Conservation (phyloP, 2,888 invertebrate species). For the Drosophila diplacantha region DNA sequence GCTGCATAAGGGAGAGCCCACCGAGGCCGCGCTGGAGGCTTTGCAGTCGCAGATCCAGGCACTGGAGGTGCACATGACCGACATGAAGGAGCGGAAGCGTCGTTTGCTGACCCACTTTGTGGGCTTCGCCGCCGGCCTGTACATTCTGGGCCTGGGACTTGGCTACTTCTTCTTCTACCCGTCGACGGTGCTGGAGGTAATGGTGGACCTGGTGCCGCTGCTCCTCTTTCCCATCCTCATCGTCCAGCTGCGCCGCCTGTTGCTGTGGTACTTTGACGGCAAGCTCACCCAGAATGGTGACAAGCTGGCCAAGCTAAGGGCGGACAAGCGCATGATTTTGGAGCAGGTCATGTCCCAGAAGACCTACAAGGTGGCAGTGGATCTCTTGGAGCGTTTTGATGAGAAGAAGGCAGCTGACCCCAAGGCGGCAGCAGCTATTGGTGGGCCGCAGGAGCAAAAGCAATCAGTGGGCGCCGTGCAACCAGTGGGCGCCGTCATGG, state of each 20-base stretch:
- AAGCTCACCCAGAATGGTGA: conserved; percentile 87
- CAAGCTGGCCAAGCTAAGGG: conserved; percentile 84
- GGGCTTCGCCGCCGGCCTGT: conserved; percentile 83
- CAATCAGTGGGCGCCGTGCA: too few relatives aligned
- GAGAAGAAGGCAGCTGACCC: conserved; percentile 63
- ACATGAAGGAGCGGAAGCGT: conserved; percentile 89
- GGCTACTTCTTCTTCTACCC: conserved; percentile 91
- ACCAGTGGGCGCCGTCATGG: too few relatives aligned
- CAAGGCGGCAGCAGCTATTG: conserved; percentile 2
- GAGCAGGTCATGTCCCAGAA: conserved; percentile 98
- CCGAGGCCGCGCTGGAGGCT: conserved; percentile 81
- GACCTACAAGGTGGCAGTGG: conserved; percentile 87
- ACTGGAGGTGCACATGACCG: conserved; percentile 88
- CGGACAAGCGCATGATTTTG: conserved; percentile 91
- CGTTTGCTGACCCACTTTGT: conserved; percentile 88
- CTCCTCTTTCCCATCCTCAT: conserved; percentile 89
- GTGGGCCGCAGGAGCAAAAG: background rate
- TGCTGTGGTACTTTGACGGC: conserved; percentile 93
- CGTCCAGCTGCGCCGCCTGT: conserved; percentile 85
- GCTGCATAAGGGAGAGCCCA: conserved; percentile 81
- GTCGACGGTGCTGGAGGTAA: conserved; percentile 84
- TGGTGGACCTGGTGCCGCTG: conserved; percentile 87
- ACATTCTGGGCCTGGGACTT: conserved; percentile 84
- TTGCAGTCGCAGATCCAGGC: conserved; percentile 88
- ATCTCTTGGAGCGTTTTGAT: conserved; percentile 76